Evolutionary conservation across 2,888 invertebrate species (phyloP).

Genomic region (Julus scandinavius): DNA sequence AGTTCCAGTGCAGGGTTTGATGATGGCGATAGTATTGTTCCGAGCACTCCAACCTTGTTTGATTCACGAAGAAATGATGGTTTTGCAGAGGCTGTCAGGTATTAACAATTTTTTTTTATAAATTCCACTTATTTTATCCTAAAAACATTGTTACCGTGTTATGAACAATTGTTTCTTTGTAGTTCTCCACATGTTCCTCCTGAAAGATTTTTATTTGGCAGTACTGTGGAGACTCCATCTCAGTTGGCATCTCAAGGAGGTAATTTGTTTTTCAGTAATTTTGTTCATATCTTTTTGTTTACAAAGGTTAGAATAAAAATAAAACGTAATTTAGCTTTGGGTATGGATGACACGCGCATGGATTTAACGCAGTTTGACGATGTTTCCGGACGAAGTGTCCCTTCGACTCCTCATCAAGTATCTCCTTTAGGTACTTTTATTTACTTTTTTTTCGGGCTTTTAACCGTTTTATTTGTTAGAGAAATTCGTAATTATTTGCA

Average conservation of each 20-base stretch:
- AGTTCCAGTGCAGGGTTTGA: slow-evolving; percentile 73
- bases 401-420: slow-evolving; percentile 75
- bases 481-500: too few relatives aligned
- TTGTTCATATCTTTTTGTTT: neutral
- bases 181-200: slow-evolving; percentile 82
- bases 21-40: slow-evolving; percentile 82
- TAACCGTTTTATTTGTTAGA: too few relatives aligned
- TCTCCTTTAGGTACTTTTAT: slow-evolving; percentile 69
- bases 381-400: slow-evolving; percentile 75
- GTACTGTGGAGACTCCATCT: slow-evolving; percentile 66
- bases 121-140: neutral
- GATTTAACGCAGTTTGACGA: slow-evolving; percentile 75
- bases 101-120: slow-evolving; percentile 19
- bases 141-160: neutral
- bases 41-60: slow-evolving; percentile 87
- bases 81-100: slow-evolving; percentile 84
- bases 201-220: slow-evolving; percentile 65
- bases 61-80: slow-evolving; percentile 85
- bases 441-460: neutral
- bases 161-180: slow-evolving; percentile 51
- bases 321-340: slow-evolving; percentile 59
- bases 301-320: too few relatives aligned
- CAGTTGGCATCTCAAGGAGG: slow-evolving; percentile 72
- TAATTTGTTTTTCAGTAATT: slow-evolving; percentile 57
- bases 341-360: slow-evolving; percentile 79